Evolutionary conservation across 2,113 vertebrate species (phyloP).

Genomic region (Butastur rufipennis): DNA sequence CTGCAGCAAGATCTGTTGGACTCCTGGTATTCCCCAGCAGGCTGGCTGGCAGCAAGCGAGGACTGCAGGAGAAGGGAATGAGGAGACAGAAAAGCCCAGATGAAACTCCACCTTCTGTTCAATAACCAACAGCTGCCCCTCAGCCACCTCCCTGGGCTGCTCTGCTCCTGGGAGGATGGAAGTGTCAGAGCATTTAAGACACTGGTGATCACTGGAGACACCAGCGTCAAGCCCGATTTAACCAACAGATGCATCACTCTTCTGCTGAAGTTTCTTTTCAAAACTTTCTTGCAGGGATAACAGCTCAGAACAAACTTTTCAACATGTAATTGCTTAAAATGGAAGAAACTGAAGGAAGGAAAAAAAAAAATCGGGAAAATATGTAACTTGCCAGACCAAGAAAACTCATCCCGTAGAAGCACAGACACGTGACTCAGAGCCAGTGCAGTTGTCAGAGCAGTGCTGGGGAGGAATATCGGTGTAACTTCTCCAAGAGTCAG

Average conservation of each 20-base stretch:
- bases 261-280: neutral
- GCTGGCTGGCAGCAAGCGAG: neutral
- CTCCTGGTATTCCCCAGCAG: neutral
- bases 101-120: neutral
- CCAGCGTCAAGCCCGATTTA: accelerated
- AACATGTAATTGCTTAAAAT: neutral
- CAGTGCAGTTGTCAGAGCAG: neutral
- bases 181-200: neutral
- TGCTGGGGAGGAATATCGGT: neutral
- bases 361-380: neutral
- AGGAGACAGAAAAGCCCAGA: neutral
- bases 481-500: neutral
- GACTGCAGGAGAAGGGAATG: neutral
- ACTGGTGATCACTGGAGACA: accelerated
- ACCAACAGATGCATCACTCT: neutral
- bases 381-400: neutral
- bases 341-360: neutral
- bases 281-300: neutral
- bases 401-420: neutral
- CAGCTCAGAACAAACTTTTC: neutral
- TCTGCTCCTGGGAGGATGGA: neutral
- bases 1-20: neutral
- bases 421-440: neutral
- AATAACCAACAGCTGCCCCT: neutral
- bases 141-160: neutral